Conservation (phyloP, 2,113 vertebrate species). For the Pavo muticus region DNA sequence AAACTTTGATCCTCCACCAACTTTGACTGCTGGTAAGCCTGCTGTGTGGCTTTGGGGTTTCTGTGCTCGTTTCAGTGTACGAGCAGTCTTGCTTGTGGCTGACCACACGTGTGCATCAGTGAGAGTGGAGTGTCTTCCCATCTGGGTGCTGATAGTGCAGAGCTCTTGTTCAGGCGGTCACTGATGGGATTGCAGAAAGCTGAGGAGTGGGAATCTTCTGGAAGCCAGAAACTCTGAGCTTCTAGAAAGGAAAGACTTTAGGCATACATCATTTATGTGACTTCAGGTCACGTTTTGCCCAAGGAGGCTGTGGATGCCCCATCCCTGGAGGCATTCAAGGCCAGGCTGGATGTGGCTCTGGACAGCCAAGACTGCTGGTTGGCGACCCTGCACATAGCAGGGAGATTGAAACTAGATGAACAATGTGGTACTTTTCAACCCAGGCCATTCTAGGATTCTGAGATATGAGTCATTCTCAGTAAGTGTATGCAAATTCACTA, state of each 20-base stretch:
- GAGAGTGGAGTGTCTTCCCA: rapidly evolving
- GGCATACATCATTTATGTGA: not conserved
- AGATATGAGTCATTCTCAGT: not conserved
- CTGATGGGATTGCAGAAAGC: not conserved
- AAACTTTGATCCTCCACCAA: not conserved
- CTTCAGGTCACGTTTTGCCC: not conserved
- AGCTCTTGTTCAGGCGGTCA: not conserved
- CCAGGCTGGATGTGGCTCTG: too few species aligned
- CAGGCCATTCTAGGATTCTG: too few species aligned
- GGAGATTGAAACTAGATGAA: too few species aligned
- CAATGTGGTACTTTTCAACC: too few species aligned
- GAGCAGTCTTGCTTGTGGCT: not conserved
- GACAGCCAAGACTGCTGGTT: too few species aligned
- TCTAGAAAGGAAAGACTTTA: not conserved
- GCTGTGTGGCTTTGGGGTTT: not conserved
- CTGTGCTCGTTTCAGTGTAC: not conserved
- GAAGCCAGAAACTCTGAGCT: not conserved
- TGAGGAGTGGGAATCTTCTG: not conserved
- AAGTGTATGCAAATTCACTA: not conserved
- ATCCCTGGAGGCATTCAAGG: too few species aligned
- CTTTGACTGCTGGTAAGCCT: not conserved
- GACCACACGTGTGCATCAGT: not conserved
- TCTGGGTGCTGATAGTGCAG: not conserved
- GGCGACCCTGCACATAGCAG: too few species aligned
- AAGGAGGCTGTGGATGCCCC: too few species aligned